Conservation (phyloP, 2,797 vertebrate genomes). For the Eulemur rubriventer region DNA sequence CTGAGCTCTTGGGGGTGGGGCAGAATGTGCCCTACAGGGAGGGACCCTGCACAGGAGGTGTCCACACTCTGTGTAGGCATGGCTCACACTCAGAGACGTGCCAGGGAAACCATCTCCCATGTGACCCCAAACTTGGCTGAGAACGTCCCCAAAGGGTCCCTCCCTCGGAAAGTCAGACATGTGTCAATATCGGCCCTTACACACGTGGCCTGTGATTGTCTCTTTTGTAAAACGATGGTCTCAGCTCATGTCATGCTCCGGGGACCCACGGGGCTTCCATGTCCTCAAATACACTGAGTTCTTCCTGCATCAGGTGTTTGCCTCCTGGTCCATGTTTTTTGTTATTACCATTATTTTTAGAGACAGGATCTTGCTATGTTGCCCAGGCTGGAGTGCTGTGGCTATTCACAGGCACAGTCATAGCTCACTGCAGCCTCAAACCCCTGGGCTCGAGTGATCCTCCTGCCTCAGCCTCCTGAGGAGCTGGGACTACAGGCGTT, state of each 20-base stretch:
- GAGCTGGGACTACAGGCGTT: not conserved
- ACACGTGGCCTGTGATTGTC: not conserved
- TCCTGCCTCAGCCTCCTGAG: not conserved
- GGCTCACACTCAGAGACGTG: not conserved
- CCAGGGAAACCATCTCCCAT: not conserved
- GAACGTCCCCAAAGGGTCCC: fast-evolving
- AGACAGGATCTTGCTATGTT: not conserved
- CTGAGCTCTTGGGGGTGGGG: not conserved
- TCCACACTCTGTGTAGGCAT: no score
- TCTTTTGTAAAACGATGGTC: not conserved
- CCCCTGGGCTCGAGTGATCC: not conserved
- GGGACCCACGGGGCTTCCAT: not conserved
- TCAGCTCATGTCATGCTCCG: not conserved
- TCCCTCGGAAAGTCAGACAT: not conserved
- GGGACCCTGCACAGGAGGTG: fast-evolving
- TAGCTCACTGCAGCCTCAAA: not conserved
- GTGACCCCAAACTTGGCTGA: not conserved
- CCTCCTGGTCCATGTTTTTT: not conserved
- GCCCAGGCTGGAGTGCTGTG: not conserved
- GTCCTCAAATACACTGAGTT: not conserved
- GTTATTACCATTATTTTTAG: not conserved
- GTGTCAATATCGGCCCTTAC: not conserved
- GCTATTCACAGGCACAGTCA: not conserved
- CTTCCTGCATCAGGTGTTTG: not conserved
- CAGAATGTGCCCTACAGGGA: not conserved